Conservation (phyloP, 2,797 vertebrate species). For the Coccyzus lansbergi region DNA sequence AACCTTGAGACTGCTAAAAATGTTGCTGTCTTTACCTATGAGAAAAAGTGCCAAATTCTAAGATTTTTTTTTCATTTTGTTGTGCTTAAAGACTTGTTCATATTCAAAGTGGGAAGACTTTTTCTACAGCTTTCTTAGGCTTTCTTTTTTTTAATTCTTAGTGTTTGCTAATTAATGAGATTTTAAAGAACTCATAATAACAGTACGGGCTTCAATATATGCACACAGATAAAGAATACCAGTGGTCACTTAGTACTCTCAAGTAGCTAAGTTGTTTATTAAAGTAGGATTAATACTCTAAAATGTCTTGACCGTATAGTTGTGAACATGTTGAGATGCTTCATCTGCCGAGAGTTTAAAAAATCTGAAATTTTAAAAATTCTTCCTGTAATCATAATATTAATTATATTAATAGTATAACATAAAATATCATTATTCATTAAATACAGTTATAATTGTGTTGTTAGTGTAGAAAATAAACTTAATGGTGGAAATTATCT, state of each 20-base stretch:
- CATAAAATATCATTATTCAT: neutral
- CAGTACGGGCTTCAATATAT: neutral
- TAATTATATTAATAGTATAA: neutral
- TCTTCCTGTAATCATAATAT: neutral
- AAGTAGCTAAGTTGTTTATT: neutral
- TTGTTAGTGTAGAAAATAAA: neutral
- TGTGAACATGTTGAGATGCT: neutral
- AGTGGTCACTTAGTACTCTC: neutral
- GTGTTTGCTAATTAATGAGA: neutral
- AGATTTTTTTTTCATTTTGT: neutral
- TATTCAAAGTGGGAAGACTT: neutral
- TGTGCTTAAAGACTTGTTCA: neutral
- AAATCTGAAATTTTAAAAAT: neutral
- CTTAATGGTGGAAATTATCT: neutral
- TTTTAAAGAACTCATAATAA: neutral
- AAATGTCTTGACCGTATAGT: neutral
- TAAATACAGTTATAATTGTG: neutral
- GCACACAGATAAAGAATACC: neutral
- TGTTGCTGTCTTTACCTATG: neutral
- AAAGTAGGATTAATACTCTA: neutral
- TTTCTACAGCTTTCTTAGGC: neutral
- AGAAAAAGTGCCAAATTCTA: neutral
- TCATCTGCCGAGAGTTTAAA: neutral
- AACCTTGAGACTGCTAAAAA: neutral
- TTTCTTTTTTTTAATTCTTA: neutral